Percentiles rank a stretch among this genome's conserved stretches.
These are phyloP conservation scores for Panthera leo DNA, from an alignment of 2,113 vertebrate genomes.

Conservation along the genomic window DNA sequence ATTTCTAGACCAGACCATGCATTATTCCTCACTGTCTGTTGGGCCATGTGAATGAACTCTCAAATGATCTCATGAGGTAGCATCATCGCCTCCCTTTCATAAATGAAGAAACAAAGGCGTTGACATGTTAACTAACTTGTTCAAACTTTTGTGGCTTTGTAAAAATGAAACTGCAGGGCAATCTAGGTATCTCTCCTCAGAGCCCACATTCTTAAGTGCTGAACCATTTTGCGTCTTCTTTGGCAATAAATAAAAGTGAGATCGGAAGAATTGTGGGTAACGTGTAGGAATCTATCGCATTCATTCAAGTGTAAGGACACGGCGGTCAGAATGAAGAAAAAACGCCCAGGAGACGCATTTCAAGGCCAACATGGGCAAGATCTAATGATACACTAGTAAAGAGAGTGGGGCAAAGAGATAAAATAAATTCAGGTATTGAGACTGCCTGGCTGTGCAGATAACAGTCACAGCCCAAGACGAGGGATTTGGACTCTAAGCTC, in stretches of 20 bases:
- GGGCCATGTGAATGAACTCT: fast-evolving
- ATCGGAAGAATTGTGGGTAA: background rate
- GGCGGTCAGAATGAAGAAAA: background rate
- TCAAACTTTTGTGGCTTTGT: background rate
- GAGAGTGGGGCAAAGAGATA: background rate
- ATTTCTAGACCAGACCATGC: background rate
- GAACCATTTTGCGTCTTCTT: background rate
- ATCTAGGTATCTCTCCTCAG: background rate
- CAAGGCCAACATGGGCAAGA: background rate
- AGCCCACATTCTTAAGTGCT: background rate
- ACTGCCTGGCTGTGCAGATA: background rate
- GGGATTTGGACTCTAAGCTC: background rate
- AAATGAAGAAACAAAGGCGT: background rate
- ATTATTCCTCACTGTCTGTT: fast-evolving
- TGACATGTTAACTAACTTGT: background rate
- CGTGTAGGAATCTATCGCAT: background rate
- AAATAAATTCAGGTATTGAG: background rate
- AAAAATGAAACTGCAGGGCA: background rate
- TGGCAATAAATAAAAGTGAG: background rate
- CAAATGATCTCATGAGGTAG: background rate
- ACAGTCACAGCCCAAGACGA: background rate
- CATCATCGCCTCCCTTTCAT: background rate
- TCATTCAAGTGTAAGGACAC: background rate
- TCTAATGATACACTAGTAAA: background rate
- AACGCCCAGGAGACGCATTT: background rate